Percentiles rank a stretch among this genome's conserved stretches.
phyloP scores from a whole-genome alignment of 2,888 invertebrate genomes.

The Macaria liturata region DNA sequence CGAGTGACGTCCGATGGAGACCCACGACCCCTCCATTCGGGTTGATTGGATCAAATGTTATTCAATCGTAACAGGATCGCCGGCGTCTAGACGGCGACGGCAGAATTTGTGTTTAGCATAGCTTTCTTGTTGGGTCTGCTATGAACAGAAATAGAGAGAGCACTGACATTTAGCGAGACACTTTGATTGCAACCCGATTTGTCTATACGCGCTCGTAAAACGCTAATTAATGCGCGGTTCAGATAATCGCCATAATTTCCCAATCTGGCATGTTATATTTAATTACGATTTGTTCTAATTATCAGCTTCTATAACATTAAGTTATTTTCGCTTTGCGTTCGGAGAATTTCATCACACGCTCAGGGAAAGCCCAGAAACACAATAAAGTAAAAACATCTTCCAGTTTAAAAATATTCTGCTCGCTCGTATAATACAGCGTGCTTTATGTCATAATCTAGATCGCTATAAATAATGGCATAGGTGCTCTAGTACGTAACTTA shows the following conservation, averaged over 20 bases:
- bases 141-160: constrained; percentile 75
- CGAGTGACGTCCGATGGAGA: constrained; percentile 55
- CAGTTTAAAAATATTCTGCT: constrained; percentile 12
- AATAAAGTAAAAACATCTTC: constrained; percentile 5
- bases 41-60: constrained; percentile 81
- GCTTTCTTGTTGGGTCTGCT: constrained; percentile 76
- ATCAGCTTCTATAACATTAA: no score
- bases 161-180: constrained; percentile 74
- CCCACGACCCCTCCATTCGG: constrained; percentile 72
- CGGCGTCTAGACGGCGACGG: constrained; percentile 78
- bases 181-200: constrained; percentile 67
- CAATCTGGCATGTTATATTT: not conserved
- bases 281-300: no score
- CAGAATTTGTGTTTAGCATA: constrained; percentile 77
- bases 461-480: constrained; percentile 19
- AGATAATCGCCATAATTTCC: not conserved
- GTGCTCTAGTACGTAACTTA: constrained; percentile 33
- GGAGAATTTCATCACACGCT: no score
- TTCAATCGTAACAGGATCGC: constrained; percentile 73
- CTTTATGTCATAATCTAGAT: constrained; percentile 23
- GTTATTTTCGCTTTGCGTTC: no score
- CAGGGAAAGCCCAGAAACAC: constrained; percentile 11
- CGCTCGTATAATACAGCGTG: constrained; percentile 1
- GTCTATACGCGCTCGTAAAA: constrained; percentile 59
- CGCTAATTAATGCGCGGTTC: constrained; percentile 21